phyloP scores from a whole-genome alignment of 2,797 vertebrate genomes.

The Gambusia yucatana region DNA sequence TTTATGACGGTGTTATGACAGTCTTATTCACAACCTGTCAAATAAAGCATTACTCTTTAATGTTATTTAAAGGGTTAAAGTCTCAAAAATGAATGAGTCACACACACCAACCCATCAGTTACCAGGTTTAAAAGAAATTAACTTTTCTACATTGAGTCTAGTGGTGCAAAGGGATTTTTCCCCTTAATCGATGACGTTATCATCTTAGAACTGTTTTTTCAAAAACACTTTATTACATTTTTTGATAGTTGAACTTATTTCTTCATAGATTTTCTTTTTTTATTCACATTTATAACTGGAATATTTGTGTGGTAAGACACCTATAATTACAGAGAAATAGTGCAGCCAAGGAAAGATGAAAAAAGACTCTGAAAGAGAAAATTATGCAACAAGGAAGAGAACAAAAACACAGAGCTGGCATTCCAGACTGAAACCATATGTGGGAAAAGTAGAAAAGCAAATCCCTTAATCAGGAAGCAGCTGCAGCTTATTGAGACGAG shows the following conservation, averaged over 20 bases:
- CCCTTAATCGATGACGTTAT: not conserved
- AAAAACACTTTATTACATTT: not conserved
- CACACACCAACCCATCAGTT: not conserved
- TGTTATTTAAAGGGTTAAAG: not conserved
- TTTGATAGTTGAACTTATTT: too few species aligned
- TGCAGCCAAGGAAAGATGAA: not conserved
- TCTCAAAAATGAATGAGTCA: not conserved
- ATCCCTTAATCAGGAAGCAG: conserved; percentile 44
- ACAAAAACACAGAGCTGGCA: not conserved
- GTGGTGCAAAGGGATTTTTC: not conserved
- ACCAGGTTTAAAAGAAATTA: not conserved
- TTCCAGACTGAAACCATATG: conserved; percentile 30
- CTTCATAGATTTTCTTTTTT: too few species aligned
- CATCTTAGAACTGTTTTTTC: not conserved
- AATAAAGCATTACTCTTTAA: not conserved
- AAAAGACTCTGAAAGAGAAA: not conserved
- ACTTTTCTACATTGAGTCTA: not conserved
- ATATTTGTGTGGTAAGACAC: not conserved
- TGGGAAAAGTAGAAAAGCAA: conserved; percentile 59
- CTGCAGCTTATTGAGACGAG: conserved; percentile 25
- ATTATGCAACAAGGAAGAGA: not conserved
- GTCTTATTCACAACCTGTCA: too few species aligned
- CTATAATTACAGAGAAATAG: not conserved
- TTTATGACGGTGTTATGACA: too few species aligned
- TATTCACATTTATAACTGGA: too few species aligned